A percentile compares a stretch with the other conserved stretches of the same genome.
Evolutionary conservation across 2,113 vertebrate genomes (phyloP).

Genomic region (Eptesicus fuscus): DNA sequence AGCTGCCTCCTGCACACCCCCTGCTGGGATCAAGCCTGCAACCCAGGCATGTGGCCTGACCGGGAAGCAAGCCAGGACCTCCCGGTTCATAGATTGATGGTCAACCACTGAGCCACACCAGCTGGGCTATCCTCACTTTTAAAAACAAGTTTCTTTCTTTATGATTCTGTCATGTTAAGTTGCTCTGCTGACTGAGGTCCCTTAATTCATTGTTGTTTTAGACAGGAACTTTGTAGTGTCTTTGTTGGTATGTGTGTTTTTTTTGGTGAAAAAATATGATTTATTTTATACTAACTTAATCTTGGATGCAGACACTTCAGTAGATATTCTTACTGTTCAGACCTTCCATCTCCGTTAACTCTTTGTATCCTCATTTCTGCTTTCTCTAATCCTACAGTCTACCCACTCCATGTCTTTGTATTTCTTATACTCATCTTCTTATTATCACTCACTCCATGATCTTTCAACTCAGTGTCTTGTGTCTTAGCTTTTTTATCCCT

Average conservation of each 20-base stretch:
- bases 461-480: background rate
- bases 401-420: background rate
- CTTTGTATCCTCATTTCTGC: background rate
- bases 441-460: background rate
- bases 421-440: background rate
- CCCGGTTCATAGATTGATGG: too few species aligned
- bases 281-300: background rate
- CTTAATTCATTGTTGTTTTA: slow-evolving; percentile 1
- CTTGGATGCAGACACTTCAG: background rate
- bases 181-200: background rate
- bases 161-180: background rate
- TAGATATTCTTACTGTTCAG: background rate
- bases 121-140: background rate
- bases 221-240: background rate
- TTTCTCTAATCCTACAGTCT: background rate
- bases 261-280: background rate
- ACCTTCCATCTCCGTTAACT: background rate
- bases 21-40: too few species aligned
- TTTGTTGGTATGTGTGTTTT: background rate
- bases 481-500: background rate
- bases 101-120: too few species aligned
- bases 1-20: too few species aligned
- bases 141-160: background rate
- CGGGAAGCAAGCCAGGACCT: too few species aligned
- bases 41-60: too few species aligned